Evolutionary conservation across 2,888 invertebrate genomes (phyloP), one percentile per base, ranked within the genome.

Genomic region (Argyresthia albistria): DNA sequence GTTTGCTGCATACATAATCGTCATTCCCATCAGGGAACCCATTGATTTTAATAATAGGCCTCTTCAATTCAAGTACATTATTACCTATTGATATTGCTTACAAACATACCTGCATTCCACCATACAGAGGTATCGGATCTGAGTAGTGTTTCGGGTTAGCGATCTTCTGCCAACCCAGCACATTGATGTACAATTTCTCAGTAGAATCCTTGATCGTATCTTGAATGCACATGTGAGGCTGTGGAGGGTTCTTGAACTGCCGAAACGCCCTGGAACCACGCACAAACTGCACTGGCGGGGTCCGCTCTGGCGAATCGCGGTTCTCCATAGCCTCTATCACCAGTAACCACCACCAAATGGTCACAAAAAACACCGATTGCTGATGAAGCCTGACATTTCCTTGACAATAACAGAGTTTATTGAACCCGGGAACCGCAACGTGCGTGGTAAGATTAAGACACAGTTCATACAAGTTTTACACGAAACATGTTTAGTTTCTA

Each of bases 211-310:
- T 89, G 69, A 93, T 88, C 8, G 88, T 88, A 58, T 90, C 91
- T 61, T 89, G 89, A 63, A 93, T 90, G 72, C 93, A 93, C 93
- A 93, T 93, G 74, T 93, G 92, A 10, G 93, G 93, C 60, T 93
- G 93, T 1, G 93, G 93, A 50, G 93, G 93, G 73, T 92, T 92
- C 71, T 92, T 92, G 60, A 93, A 93, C 64, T 91, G 89, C 53
- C 91, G 89, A 70, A 90, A 91, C 56, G 90, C 90, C 65, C 91
- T 76, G 35, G 90, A 90, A 54, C 88, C 88, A 43, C 90, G 83
- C 57, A 89, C 89, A 76, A 89, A 88, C 64, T 89, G 89, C 51
- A 90, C 78, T 45, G 90, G 90, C 51, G 78, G 64, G 64, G 83
- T 73, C 61, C 78, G 76, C 56, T 87, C 87, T 53, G 69, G 80